A percentile compares a stretch with the other conserved stretches of the same genome.
Conservation (phyloP, 2,888 invertebrate genomes). For the Rotaria magnacalcarata region DNA sequence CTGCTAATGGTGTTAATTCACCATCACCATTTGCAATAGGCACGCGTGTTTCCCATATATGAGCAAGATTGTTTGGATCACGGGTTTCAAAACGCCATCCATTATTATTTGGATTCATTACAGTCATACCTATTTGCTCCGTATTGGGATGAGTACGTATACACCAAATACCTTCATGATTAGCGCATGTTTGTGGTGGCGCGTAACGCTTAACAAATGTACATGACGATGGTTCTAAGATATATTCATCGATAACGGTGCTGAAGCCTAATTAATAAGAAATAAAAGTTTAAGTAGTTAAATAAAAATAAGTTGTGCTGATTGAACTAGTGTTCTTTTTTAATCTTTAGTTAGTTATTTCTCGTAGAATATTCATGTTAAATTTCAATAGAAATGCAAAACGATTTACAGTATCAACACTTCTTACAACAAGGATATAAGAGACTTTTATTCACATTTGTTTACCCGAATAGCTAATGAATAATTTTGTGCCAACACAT, state of each 20-base stretch:
- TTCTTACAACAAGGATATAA: too few relatives aligned
- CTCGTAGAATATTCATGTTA: too few relatives aligned
- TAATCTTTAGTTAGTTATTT: too few relatives aligned
- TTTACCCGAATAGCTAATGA: neutral
- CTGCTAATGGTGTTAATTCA: neutral
- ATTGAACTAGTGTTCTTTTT: too few relatives aligned
- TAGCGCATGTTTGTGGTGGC: neutral
- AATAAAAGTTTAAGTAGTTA: too few relatives aligned
- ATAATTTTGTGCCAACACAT: neutral
- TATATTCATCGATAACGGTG: neutral
- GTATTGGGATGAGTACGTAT: neutral
- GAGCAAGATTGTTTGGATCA: neutral
- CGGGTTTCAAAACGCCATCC: neutral
- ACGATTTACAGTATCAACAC: too few relatives aligned
- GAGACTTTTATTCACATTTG: too few relatives aligned
- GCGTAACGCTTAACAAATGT: neutral
- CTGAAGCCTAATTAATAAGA: too few relatives aligned
- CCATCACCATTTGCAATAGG: neutral
- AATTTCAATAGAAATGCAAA: too few relatives aligned
- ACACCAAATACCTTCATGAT: neutral
- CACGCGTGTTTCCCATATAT: neutral
- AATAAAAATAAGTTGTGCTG: too few relatives aligned
- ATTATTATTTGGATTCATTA: neutral
- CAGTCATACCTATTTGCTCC: neutral
- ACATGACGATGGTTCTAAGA: neutral